These are phyloP conservation scores for Metopolophium dirhodum DNA, from an alignment of 1,140 invertebrate genomes.

Conservation along the genomic window DNA sequence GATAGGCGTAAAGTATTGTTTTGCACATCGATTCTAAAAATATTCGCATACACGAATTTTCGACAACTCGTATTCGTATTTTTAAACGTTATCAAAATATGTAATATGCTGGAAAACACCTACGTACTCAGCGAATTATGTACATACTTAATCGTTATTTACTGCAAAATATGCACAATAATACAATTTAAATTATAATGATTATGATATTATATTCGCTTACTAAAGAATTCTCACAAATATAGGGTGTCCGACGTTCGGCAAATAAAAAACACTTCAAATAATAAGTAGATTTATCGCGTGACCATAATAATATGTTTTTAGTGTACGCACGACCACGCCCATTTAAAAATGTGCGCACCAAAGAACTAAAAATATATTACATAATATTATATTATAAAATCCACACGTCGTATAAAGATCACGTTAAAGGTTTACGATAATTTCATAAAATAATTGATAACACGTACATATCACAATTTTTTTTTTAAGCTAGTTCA, in stretches of 20 bases:
- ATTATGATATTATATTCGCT: background rate
- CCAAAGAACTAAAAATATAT: background rate
- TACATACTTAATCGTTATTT: background rate
- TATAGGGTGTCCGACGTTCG: background rate
- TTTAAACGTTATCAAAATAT: background rate
- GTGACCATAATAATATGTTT: background rate
- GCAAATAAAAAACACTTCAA: background rate
- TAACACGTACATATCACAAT: background rate
- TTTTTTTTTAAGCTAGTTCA: too few species aligned
- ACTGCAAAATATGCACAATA: background rate
- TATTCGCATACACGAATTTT: background rate
- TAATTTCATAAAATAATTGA: background rate
- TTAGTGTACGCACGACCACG: background rate
- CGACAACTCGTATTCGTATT: background rate
- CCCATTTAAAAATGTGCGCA: background rate
- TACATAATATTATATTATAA: background rate
- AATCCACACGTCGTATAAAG: background rate
- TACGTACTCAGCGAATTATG: background rate
- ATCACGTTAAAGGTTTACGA: background rate
- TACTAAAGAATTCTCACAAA: background rate
- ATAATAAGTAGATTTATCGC: background rate
- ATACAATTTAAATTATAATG: too few species aligned
- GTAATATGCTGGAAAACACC: background rate
- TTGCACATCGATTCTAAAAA: background rate
- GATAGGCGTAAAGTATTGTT: background rate